A percentile compares a stretch with the other conserved stretches of the same genome.
phyloP scores from a whole-genome alignment of 2,888 invertebrate genomes.

The Drosophila dives region DNA sequence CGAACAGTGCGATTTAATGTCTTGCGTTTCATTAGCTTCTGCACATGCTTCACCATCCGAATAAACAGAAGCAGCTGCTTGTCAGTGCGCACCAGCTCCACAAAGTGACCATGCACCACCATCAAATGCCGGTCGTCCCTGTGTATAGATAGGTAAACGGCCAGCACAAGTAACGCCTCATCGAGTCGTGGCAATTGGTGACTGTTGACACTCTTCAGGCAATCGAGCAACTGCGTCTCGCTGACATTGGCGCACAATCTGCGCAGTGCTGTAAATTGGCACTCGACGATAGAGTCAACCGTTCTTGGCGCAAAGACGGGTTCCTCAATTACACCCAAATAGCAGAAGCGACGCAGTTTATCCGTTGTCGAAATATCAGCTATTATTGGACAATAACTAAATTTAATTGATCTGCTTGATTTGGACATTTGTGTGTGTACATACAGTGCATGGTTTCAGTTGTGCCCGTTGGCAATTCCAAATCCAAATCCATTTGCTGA shows the following conservation, averaged over 20 bases:
- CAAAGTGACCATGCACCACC: slow-evolving; percentile 63
- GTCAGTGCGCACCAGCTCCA: slow-evolving; percentile 59
- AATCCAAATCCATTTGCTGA: background rate
- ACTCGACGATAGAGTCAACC: slow-evolving; percentile 46
- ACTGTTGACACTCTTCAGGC: slow-evolving; percentile 48
- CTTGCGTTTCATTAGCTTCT: slow-evolving; percentile 55
- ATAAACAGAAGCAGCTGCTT: slow-evolving; percentile 79
- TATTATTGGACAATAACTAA: slow-evolving; percentile 6
- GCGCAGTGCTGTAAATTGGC: slow-evolving; percentile 42
- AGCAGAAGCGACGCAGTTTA: slow-evolving; percentile 76
- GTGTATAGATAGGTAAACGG: slow-evolving; percentile 67
- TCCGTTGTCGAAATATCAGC: slow-evolving; percentile 26
- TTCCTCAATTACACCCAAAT: slow-evolving; percentile 67
- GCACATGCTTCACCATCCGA: slow-evolving; percentile 71
- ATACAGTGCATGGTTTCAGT: slow-evolving; percentile 3
- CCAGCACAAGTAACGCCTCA: slow-evolving; percentile 80
- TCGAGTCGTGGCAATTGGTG: slow-evolving; percentile 73
- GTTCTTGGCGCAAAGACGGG: slow-evolving; percentile 68
- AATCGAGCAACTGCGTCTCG: slow-evolving; percentile 53
- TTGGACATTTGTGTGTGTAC: slow-evolving; percentile 1
- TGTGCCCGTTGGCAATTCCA: slow-evolving; percentile 4
- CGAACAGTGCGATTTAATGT: slow-evolving; percentile 77
- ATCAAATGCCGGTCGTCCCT: slow-evolving; percentile 60
- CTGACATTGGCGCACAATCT: slow-evolving; percentile 53
- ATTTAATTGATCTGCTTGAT: background rate